These are phyloP conservation scores for Pseudochaenichthys georgianus DNA, from an alignment of 2,797 vertebrate genomes.

Conservation along the genomic window DNA sequence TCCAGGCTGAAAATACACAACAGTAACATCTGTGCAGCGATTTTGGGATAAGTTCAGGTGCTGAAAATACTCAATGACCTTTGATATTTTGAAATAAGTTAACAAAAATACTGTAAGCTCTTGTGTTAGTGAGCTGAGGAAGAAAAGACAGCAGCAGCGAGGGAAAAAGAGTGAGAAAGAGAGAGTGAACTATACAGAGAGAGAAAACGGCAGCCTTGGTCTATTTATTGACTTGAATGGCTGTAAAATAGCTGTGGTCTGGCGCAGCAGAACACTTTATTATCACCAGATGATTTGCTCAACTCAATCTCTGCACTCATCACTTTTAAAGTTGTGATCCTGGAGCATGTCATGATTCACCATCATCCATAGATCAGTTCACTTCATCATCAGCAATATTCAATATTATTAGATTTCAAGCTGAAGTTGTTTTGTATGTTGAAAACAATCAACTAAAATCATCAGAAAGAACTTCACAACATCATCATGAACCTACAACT, in stretches of 20 bases:
- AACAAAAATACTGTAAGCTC: constrained; percentile 49
- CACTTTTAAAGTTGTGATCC: constrained; percentile 31
- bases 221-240: constrained; percentile 70
- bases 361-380: neutral
- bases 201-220: constrained; percentile 41
- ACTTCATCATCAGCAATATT: constrained; percentile 22
- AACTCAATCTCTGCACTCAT: constrained; percentile 40
- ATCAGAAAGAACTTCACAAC: constrained; percentile 1
- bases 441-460: constrained; percentile 19
- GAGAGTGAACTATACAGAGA: constrained; percentile 4
- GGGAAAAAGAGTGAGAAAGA: constrained; percentile 5
- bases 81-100: constrained; percentile 61
- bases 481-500: constrained; percentile 4
- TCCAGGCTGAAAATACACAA: constrained; percentile 53
- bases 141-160: constrained; percentile 12
- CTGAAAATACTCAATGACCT: constrained; percentile 79
- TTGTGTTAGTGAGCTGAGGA: constrained; percentile 44
- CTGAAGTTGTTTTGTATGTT: neutral
- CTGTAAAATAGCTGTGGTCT: constrained; percentile 76
- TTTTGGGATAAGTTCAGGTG: constrained; percentile 75
- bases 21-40: constrained; percentile 40
- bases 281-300: constrained; percentile 69
- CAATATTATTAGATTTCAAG: neutral
- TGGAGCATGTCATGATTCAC: constrained; percentile 16
- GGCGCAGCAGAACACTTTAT: constrained; percentile 69